Evolutionary conservation across 1,140 invertebrate genomes (phyloP).

Genomic region (Drosophila pallidifrons): DNA sequence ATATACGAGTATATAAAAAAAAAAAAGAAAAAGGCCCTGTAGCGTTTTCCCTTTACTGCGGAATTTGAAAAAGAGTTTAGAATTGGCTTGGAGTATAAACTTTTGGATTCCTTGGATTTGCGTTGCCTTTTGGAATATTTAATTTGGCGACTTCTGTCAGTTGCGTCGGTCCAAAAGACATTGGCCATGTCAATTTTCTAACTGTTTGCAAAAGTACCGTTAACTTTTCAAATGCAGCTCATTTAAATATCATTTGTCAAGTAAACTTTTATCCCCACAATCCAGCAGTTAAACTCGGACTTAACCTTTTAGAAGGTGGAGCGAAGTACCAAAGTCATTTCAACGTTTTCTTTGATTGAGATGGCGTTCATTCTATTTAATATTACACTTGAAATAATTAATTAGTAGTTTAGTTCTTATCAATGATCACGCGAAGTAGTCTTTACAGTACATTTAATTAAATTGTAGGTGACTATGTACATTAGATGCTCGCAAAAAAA

Average conservation of each 20-base stretch:
- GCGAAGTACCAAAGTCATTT: neutral
- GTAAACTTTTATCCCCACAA: constrained; percentile 43
- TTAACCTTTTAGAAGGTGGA: neutral
- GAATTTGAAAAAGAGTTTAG: constrained; percentile 58
- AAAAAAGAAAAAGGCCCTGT: neutral
- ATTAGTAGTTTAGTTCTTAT: too few species aligned
- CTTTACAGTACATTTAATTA: too few species aligned
- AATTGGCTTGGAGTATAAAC: constrained; percentile 58
- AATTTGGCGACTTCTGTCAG: constrained; percentile 74
- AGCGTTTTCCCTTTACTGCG: constrained; percentile 5
- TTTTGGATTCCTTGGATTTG: constrained; percentile 62
- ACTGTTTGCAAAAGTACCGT: constrained; percentile 39
- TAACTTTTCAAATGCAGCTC: constrained; percentile 79
- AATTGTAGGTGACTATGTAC: too few species aligned
- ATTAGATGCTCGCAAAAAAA: too few species aligned
- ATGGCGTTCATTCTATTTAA: neutral
- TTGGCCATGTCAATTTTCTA: constrained; percentile 65
- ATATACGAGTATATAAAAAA: too few species aligned
- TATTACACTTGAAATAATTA: neutral
- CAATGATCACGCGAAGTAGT: too few species aligned
- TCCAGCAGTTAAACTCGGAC: neutral
- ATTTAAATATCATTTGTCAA: constrained; percentile 79
- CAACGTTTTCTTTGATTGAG: neutral
- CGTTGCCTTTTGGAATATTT: constrained; percentile 76
- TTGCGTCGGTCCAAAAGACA: constrained; percentile 35